A percentile compares a stretch with the other conserved stretches of the same genome.
These are phyloP conservation scores for Epistrophella euchroma DNA, from an alignment of 2,888 invertebrate genomes.

Conservation along the genomic window DNA sequence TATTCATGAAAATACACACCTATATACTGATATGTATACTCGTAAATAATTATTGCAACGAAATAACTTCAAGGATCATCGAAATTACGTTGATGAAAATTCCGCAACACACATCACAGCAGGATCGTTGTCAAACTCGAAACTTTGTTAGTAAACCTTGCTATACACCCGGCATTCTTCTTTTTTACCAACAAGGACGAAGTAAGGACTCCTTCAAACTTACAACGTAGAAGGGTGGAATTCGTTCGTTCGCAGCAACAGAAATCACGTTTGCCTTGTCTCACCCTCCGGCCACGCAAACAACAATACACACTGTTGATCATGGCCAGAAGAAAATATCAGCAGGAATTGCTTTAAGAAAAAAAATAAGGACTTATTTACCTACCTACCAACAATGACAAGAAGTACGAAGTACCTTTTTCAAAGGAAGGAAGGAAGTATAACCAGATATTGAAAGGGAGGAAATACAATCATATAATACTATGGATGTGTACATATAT, in stretches of 20 bases:
- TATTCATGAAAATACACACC: no score
- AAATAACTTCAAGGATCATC: slow-evolving; percentile 54
- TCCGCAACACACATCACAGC: slow-evolving; percentile 55
- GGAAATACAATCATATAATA: slow-evolving; percentile 17
- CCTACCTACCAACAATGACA: background rate
- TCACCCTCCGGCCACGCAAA: slow-evolving; percentile 62
- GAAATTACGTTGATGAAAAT: slow-evolving; percentile 45
- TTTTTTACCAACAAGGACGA: slow-evolving; percentile 13
- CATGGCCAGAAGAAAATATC: slow-evolving; percentile 29
- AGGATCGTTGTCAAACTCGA: slow-evolving; percentile 58
- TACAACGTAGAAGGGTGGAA: slow-evolving; percentile 41
- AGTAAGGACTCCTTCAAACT: slow-evolving; percentile 60
- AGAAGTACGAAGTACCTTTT: background rate
- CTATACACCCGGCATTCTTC: slow-evolving; percentile 67
- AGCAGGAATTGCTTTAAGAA: background rate
- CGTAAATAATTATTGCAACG: background rate
- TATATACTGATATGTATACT: background rate
- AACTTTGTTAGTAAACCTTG: slow-evolving; percentile 73
- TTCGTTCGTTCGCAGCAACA: slow-evolving; percentile 2
- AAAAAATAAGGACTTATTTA: slow-evolving; percentile 24
- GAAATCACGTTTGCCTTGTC: slow-evolving; percentile 60
- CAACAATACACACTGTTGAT: slow-evolving; percentile 65
- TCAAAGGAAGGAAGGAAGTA: slow-evolving; percentile 45
- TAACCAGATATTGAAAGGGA: slow-evolving; percentile 46
- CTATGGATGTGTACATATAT: background rate